phyloP scores from a whole-genome alignment of 2,888 invertebrate genomes.

The Pediacus dermestoides region DNA sequence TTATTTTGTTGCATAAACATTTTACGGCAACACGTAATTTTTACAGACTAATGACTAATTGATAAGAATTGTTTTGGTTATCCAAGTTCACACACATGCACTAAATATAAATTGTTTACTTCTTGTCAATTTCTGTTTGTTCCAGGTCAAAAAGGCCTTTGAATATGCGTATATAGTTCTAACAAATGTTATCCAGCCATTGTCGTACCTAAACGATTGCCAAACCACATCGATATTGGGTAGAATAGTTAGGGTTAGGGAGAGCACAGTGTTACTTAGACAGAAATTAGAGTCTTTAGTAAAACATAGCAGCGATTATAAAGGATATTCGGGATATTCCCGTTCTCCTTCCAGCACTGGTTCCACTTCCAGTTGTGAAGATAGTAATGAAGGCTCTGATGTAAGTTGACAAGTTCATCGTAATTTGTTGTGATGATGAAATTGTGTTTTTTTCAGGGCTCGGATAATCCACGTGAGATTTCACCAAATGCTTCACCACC shows the following conservation, averaged over 20 bases:
- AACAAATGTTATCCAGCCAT: slow-evolving; percentile 66
- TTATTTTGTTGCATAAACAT: too few relatives aligned
- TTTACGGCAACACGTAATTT: too few relatives aligned
- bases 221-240: slow-evolving; percentile 70
- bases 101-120: too few relatives aligned
- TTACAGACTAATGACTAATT: too few relatives aligned
- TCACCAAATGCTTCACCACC: too few relatives aligned
- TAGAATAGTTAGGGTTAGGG: slow-evolving; percentile 87
- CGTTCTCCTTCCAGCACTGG: slow-evolving; percentile 45
- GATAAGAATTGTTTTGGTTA: too few relatives aligned
- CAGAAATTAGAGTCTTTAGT: slow-evolving; percentile 65
- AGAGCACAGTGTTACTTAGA: slow-evolving; percentile 79
- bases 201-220: slow-evolving; percentile 55
- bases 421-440: slow-evolving; percentile 4
- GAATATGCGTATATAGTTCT: slow-evolving; percentile 91
- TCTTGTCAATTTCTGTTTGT: slow-evolving; percentile 13
- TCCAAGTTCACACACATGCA: too few relatives aligned
- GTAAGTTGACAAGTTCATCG: slow-evolving; percentile 29
- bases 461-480: too few relatives aligned
- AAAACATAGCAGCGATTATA: slow-evolving; percentile 49
- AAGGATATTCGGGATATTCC: slow-evolving; percentile 36
- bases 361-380: slow-evolving; percentile 45
- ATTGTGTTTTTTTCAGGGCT: slow-evolving; percentile 36
- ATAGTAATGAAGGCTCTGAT: slow-evolving; percentile 47
- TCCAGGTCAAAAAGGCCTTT: slow-evolving; percentile 83